phyloP scores from a whole-genome alignment of 1,140 invertebrate genomes.

The Manduca sexta region DNA sequence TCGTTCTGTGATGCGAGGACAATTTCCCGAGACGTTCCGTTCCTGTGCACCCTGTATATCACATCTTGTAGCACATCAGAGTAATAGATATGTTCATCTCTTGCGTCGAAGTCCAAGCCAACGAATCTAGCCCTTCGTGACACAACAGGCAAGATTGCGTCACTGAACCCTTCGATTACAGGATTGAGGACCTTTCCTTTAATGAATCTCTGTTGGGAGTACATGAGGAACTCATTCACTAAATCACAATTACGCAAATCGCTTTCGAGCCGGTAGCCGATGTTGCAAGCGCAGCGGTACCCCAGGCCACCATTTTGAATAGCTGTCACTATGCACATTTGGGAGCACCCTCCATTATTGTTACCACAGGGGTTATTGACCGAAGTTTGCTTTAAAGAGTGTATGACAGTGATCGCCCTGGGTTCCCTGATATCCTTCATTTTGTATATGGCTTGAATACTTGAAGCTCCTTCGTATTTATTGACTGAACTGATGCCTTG shows the following conservation, averaged over 20 bases:
- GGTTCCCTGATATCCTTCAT: slow-evolving; percentile 87
- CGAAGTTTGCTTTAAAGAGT: slow-evolving; percentile 83
- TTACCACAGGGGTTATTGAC: slow-evolving; percentile 91
- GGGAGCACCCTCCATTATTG: slow-evolving; percentile 93
- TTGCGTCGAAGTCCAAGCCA: slow-evolving; percentile 96
- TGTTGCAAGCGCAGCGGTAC: slow-evolving; percentile 94
- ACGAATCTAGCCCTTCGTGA: slow-evolving; percentile 95
- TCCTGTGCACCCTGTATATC: slow-evolving; percentile 92
- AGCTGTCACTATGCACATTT: slow-evolving; percentile 95
- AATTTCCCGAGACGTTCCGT: slow-evolving; percentile 92
- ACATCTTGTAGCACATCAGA: slow-evolving; percentile 98
- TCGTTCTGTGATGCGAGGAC: slow-evolving; percentile 97
- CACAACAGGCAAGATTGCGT: slow-evolving; percentile 93
- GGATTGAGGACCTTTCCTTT: slow-evolving; percentile 95
- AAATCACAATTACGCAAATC: slow-evolving; percentile 89
- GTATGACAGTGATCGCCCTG: slow-evolving; percentile 87
- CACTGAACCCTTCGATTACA: slow-evolving; percentile 91
- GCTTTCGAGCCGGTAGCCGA: slow-evolving; percentile 85
- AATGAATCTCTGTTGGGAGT: slow-evolving; percentile 97
- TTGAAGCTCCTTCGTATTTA: slow-evolving; percentile 86
- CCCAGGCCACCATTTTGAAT: slow-evolving; percentile 85
- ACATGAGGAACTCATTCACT: slow-evolving; percentile 95
- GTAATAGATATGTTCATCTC: slow-evolving; percentile 95
- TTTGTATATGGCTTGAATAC: slow-evolving; percentile 86
- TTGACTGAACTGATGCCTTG: slow-evolving; percentile 94